phyloP scores from a whole-genome alignment of 2,113 vertebrate genomes.

The Hirundichthys speculiger region DNA sequence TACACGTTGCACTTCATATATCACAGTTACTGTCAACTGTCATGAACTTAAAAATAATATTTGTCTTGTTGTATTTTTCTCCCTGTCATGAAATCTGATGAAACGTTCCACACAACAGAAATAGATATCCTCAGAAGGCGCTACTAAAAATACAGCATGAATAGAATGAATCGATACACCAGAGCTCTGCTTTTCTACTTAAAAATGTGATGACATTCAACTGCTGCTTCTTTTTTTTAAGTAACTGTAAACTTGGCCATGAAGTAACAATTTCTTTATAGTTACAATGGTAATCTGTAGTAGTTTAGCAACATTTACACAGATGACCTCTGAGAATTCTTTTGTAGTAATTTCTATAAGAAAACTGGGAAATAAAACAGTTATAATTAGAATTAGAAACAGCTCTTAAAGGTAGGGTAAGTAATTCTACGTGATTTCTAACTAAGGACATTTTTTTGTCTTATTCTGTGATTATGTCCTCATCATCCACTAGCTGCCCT shows the following conservation, averaged over 20 bases:
- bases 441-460: too few species aligned
- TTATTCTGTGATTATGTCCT: too few species aligned
- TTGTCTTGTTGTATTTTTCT: constrained; percentile 67
- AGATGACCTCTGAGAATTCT: too few species aligned
- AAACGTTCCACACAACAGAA: constrained; percentile 61
- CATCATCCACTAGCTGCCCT: too few species aligned
- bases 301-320: too few species aligned
- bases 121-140: constrained; percentile 66
- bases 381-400: too few species aligned
- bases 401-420: too few species aligned
- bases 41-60: constrained; percentile 72
- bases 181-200: constrained; percentile 62
- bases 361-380: too few species aligned
- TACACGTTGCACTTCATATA: constrained; percentile 62
- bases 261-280: constrained; percentile 6
- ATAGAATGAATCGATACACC: constrained; percentile 63
- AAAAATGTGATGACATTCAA: constrained; percentile 34
- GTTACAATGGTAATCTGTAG: too few species aligned
- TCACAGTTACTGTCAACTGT: constrained; percentile 67
- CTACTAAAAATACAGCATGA: constrained; percentile 65
- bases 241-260: constrained; percentile 3
- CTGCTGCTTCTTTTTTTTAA: constrained; percentile 9
- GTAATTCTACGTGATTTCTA: too few species aligned
- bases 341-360: too few species aligned
- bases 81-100: constrained; percentile 64